Evolutionary conservation across 2,797 vertebrate genomes (phyloP), one percentile per base, ranked within the genome.

Genomic region (Gymnothorax javanicus): DNA sequence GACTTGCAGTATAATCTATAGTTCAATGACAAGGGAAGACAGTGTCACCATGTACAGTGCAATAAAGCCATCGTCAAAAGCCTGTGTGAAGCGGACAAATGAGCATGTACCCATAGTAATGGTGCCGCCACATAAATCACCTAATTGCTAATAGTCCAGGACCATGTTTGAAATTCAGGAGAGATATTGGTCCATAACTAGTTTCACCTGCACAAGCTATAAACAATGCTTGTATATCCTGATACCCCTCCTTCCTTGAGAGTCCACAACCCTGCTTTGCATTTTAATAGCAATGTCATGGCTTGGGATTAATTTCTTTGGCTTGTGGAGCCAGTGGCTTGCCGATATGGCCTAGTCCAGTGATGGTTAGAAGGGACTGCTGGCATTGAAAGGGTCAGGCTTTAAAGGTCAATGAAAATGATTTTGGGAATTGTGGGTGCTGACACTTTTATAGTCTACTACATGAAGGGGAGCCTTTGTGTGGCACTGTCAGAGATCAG

Each of bases 371-470:
- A 82, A 62, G 33, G 84, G 88, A 75, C 82, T 50, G 79, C 86
- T 87, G 75, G 87, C 88, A 86, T 90, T 73, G 69, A 89, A 87
- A 85, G 77, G 60, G 75, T 25, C 59, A 43, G 77, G 84, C 87
- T 89, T 91, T 91, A 91, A 93, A 90, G 86, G 90, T 59, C 71
- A 89, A 52, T 88, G 88, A 82, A 93, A 93, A 92, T 90, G 2
- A 91, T 92, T 90, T 92, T 87, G 86, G 85, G 92, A 84, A 69
- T 90, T 87, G 69, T 93, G 94, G 85, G 89, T 83, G 86, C 87
- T 92, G 93, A 93, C 87, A 58, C 5, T 67, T 91, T 88, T 91
- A 91, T 92, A 93, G 91, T 13, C 91, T 17, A n/a, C 79, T 83
- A 84, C 88, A 87, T 83, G 92, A 95, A 94, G 84, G 87, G 33